A percentile compares a stretch with the other conserved stretches of the same genome.
Conservation (phyloP, 2,888 invertebrate species). For the Molanna angustata region DNA sequence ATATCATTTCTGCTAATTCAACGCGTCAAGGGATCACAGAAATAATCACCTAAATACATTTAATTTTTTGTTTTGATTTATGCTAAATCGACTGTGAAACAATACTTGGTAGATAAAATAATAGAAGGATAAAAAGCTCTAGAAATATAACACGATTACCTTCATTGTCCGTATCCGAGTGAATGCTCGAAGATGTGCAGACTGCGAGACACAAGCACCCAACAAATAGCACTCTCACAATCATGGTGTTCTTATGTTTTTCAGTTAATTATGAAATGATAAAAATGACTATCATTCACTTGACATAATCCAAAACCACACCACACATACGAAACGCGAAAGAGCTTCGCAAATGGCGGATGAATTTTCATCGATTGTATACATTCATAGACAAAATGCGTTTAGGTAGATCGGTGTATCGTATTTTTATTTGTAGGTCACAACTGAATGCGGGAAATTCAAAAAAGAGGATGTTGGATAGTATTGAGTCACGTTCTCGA, state of each 20-base stretch:
- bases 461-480: background rate
- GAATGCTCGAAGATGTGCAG: conserved; percentile 49
- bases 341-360: conserved; percentile 56
- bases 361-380: conserved; percentile 55
- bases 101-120: no score
- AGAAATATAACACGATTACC: no score
- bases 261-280: conserved; percentile 12
- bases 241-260: conserved; percentile 43
- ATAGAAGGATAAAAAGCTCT: no score
- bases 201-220: conserved; percentile 53
- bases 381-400: conserved; percentile 15
- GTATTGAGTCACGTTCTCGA: no score
- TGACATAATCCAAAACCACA: conserved; percentile 46
- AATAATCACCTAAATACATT: no score
- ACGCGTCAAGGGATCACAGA: no score
- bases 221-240: conserved; percentile 55
- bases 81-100: no score
- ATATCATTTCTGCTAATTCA: no score
- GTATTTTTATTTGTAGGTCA: no score
- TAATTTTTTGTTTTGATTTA: no score
- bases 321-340: conserved; percentile 49
- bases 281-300: conserved; percentile 43
- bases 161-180: conserved; percentile 57
- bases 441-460: conserved; percentile 5
- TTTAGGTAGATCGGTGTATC: conserved; percentile 1